A percentile compares a stretch with the other conserved stretches of the same genome.
Conservation (phyloP, 2,888 invertebrate species). For the Cyclophora punctaria region DNA sequence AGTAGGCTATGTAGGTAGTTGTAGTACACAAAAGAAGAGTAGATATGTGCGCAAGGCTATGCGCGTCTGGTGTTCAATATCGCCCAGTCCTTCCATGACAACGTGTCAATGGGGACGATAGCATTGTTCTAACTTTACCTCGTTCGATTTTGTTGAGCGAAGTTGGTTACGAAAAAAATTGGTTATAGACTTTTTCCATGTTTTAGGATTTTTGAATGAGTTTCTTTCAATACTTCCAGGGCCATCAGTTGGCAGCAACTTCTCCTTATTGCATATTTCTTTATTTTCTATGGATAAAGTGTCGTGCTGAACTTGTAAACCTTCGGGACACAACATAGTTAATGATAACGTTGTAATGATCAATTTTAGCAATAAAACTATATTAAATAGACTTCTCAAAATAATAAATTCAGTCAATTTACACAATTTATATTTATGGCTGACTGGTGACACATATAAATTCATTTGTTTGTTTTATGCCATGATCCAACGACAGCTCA, state of each 20-base stretch:
- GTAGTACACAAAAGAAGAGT: too few species aligned
- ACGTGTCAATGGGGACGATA: too few species aligned
- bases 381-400: not conserved
- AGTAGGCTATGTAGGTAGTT: too few species aligned
- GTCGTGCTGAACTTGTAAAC: conserved; percentile 42
- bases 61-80: too few species aligned
- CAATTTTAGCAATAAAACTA: conserved; percentile 28
- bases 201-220: conserved; percentile 54
- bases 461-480: too few species aligned
- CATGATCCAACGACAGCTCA: too few species aligned
- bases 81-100: too few species aligned
- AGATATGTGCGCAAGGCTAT: too few species aligned
- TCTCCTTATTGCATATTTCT: conserved; percentile 34
- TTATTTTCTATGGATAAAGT: conserved; percentile 37
- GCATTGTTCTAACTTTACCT: conserved; percentile 36
- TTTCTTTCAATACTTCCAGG: conserved; percentile 44
- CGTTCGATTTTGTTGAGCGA: conserved; percentile 61
- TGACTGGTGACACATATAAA: too few species aligned
- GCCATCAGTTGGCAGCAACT: conserved; percentile 43
- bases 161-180: conserved; percentile 63
- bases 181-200: conserved; percentile 64
- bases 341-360: conserved; percentile 38
- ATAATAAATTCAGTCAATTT: not conserved
- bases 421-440: not conserved
- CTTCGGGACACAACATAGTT: conserved; percentile 62